Conservation (phyloP, 2,888 invertebrate species). For the Epistrophe eligans region DNA sequence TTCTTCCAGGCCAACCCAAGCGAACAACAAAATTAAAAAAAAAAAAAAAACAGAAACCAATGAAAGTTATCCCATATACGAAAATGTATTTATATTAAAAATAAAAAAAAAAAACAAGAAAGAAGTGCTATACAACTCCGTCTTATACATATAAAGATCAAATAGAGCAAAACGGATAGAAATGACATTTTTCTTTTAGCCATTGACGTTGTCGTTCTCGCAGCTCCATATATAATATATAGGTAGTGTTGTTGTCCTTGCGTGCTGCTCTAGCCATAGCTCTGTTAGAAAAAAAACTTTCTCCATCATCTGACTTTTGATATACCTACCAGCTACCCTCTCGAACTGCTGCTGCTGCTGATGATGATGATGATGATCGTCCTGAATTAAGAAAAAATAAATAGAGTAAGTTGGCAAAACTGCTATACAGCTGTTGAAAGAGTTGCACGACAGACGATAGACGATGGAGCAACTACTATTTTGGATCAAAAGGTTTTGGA, state of each 20-base stretch:
- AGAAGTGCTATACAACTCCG: constrained; percentile 15
- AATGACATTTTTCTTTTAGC: constrained; percentile 21
- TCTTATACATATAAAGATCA: constrained; percentile 17
- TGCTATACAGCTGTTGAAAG: constrained; percentile 9
- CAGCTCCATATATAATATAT: not conserved
- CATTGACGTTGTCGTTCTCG: constrained; percentile 3
- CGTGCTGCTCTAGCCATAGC: constrained; percentile 12
- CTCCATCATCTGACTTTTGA: constrained; percentile 68
- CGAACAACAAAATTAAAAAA: not conserved
- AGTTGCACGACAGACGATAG: constrained; percentile 1
- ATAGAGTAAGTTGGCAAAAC: constrained; percentile 10
- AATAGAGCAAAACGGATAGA: constrained; percentile 41
- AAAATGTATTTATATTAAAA: not conserved
- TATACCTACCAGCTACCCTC: constrained; percentile 34
- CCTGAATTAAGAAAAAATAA: constrained; percentile 46
- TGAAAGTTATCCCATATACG: not conserved
- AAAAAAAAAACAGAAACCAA: not conserved
- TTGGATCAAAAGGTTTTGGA: constrained; percentile 23
- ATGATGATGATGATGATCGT: constrained; percentile 69
- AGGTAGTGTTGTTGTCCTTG: not conserved
- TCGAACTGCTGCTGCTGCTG: constrained; percentile 62
- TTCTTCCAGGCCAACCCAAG: not conserved
- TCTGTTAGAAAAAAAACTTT: constrained; percentile 52
- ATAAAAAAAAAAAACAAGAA: not conserved
- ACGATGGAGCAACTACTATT: constrained; percentile 14